Base-by-base conservation (phyloP, 1,140 invertebrate genomes). In the Oncopeltus fasciatus region DNA sequence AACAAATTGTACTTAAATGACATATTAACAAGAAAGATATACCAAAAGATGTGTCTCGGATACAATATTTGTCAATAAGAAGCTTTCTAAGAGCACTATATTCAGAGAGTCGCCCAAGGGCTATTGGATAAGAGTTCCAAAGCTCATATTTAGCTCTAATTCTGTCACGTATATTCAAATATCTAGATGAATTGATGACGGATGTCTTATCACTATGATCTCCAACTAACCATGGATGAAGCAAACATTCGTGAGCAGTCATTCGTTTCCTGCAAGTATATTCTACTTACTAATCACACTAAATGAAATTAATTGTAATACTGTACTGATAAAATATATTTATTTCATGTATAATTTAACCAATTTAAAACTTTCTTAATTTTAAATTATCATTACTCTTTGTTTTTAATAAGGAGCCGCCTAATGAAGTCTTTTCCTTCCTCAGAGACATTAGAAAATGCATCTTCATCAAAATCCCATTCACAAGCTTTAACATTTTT, bases 381-480 rank as follows among this genome's bases (percentile, higher is more conserved):
- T n/a, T 5, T 38, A 38, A 27, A 53, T 24, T 53, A 18, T 2
- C 31, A 84, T 78, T 76, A 92, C 87, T 95, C 91, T 76, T 96
- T 96, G 72, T 92, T 92, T 73, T 93, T 94, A 28, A 95, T 75
- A 1, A 99, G 80, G 61, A 99, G 78, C 71, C 88, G 83, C 60
- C 85, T 82, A 74, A 99, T 99, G 73, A 99, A 99, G 77, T 99
- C 97, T 78, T 95, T 97, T 66, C 87, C 97, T 74, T 97, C 91
- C 51, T 94, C 90, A 1, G 95, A 98, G 53, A 99, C 90, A 68
- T 87, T 83, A 4, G 84, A 77, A 76, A 97, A 96, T 20, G 95
- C 87, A 72, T 94, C 88, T 71, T 89, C 86, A 74, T 99, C 93
- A 76, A 99, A 98, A 78, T 95, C 92, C 95, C 95, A 99, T 73